These are phyloP conservation scores for Halictus ligatus DNA, from an alignment of 2,888 invertebrate species.

Conservation along the genomic window DNA sequence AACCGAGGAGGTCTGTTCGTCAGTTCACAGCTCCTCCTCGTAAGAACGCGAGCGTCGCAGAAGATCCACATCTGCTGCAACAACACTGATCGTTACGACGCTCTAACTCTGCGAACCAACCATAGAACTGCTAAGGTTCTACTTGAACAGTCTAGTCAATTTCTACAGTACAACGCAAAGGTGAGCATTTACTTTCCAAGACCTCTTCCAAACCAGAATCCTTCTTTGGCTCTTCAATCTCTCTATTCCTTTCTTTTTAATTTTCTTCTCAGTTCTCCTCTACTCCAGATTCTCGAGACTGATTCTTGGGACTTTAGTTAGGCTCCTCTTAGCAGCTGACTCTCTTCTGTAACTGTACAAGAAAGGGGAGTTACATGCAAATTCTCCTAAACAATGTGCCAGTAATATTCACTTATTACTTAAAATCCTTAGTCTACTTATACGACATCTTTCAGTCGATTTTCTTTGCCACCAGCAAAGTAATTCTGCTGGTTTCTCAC, in stretches of 20 bases:
- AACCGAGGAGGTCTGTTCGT: slow-evolving; percentile 34
- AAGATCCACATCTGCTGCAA: neutral
- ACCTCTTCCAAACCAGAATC: neutral
- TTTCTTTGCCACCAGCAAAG: too few species aligned
- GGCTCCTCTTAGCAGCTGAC: too few species aligned
- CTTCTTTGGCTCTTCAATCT: neutral
- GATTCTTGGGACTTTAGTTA: too few species aligned
- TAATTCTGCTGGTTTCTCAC: too few species aligned
- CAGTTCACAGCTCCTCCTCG: slow-evolving; percentile 67
- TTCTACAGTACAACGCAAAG: slow-evolving; percentile 64
- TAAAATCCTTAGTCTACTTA: too few species aligned
- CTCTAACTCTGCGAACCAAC: slow-evolving; percentile 15
- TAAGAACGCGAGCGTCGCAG: slow-evolving; percentile 55
- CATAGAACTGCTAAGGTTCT: slow-evolving; percentile 72
- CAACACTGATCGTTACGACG: neutral
- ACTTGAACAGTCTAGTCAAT: slow-evolving; percentile 67
- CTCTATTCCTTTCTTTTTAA: neutral
- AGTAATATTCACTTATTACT: too few species aligned
- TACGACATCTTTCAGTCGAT: too few species aligned
- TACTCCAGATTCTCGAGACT: too few species aligned
- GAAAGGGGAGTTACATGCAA: too few species aligned
- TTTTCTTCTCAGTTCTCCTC: neutral
- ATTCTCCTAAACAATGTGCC: too few species aligned
- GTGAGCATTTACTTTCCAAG: slow-evolving; percentile 54
- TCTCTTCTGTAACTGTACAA: too few species aligned